Percentiles rank a stretch among this genome's conserved stretches.
phyloP scores from a whole-genome alignment of 2,797 vertebrate genomes.

The Cacajao melanocephalus region DNA sequence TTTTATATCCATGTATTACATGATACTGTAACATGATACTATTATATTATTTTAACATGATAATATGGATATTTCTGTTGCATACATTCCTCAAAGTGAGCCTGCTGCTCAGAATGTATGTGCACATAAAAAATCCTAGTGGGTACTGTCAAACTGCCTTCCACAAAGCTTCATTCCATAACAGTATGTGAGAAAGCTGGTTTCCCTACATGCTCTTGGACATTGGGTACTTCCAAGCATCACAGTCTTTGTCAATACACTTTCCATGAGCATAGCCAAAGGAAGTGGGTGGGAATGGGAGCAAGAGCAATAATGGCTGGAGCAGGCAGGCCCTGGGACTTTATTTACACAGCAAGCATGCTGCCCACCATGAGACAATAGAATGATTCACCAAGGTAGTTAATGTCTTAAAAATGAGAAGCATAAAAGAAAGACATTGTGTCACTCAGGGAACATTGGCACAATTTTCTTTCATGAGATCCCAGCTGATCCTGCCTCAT shows the following conservation, averaged over 20 bases:
- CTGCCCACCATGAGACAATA: not conserved
- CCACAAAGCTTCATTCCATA: not conserved
- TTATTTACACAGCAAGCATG: not conserved
- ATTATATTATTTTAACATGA: not conserved
- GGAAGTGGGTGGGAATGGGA: not conserved
- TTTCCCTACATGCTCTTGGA: not conserved
- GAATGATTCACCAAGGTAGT: not conserved
- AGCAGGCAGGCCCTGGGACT: not conserved
- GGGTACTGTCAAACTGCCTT: not conserved
- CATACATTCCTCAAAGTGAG: not conserved
- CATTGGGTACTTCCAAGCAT: too few relatives aligned
- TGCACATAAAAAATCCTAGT: not conserved
- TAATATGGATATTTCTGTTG: not conserved
- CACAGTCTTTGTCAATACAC: not conserved
- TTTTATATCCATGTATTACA: too few relatives aligned
- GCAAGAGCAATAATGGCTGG: too few relatives aligned
- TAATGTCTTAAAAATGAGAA: too few relatives aligned
- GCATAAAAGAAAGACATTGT: not conserved
- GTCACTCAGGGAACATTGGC: not conserved
- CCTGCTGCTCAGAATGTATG: not conserved
- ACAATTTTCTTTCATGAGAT: not conserved
- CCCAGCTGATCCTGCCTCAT: not conserved
- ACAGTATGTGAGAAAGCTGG: not conserved
- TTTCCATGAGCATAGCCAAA: too few relatives aligned
- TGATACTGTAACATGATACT: not conserved